Conservation (phyloP, 2,888 invertebrate species). For the Epsilonema sp. region DNA sequence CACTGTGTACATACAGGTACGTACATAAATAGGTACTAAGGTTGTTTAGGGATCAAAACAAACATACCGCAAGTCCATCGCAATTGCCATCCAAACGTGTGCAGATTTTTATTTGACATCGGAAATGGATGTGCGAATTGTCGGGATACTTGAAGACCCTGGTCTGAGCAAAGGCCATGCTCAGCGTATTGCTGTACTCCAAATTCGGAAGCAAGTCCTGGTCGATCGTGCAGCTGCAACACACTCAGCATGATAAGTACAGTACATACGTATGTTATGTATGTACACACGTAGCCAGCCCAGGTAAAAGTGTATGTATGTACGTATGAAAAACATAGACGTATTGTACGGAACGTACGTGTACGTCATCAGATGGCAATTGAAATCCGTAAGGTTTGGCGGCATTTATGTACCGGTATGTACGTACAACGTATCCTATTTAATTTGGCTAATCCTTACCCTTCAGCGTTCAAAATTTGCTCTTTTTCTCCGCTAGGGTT, state of each 20-base stretch:
- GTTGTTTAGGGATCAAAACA: not conserved
- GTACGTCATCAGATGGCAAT: no score
- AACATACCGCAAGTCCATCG: conserved; percentile 6
- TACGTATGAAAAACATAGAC: no score
- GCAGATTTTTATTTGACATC: conserved; percentile 10
- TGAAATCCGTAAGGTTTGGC: no score
- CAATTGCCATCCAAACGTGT: conserved; percentile 7
- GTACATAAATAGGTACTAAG: not conserved
- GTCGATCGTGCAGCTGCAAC: conserved; percentile 9
- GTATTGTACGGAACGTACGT: no score
- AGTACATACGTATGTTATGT: no score
- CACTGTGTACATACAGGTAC: not conserved
- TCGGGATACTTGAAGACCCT: conserved; percentile 11
- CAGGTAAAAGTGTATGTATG: no score
- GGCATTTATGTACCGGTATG: no score
- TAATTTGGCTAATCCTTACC: no score
- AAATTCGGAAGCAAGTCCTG: conserved; percentile 4
- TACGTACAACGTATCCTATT: no score
- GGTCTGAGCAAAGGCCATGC: conserved; percentile 4
- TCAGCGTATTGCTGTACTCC: conserved; percentile 6
- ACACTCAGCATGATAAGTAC: no score
- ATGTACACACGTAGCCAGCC: no score
- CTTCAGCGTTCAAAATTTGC: conserved; percentile 5
- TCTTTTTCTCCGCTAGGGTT: conserved; percentile 1
- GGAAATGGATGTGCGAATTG: conserved; percentile 8